Conservation (phyloP, 2,113 vertebrate species). For the Myrmecophaga tridactyla region DNA sequence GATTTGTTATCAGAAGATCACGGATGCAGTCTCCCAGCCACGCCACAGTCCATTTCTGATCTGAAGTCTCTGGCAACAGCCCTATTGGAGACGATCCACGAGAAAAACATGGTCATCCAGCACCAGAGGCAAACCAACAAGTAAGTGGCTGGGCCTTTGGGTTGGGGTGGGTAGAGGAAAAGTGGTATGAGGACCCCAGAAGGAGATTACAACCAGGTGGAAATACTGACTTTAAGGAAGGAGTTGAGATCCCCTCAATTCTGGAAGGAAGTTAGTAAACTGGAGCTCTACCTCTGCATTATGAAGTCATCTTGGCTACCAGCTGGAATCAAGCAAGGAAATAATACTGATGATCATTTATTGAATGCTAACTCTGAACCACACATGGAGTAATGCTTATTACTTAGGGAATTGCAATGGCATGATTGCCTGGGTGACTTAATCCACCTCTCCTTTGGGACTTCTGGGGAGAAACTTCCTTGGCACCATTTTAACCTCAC, state of each 20-base stretch:
- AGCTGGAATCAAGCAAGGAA: background rate
- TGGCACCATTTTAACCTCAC: background rate
- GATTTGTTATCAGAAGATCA: conserved; percentile 93
- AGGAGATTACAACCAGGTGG: background rate
- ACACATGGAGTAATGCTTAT: rapidly evolving
- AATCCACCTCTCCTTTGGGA: background rate
- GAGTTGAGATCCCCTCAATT: background rate
- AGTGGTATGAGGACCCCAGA: background rate
- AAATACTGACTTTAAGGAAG: background rate
- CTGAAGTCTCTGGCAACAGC: conserved; percentile 97
- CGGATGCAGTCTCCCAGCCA: conserved; percentile 94
- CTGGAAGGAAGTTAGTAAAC: background rate
- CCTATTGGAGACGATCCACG: conserved; percentile 96
- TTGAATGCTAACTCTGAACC: background rate
- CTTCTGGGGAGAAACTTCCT: background rate
- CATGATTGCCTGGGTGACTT: too few species aligned
- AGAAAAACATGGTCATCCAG: conserved; percentile 98
- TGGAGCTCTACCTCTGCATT: background rate
- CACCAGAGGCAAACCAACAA: conserved; percentile 99
- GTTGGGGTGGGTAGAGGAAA: background rate
- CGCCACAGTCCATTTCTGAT: conserved; percentile 96
- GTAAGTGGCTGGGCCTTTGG: conserved; percentile 77
- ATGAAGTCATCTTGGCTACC: too few species aligned
- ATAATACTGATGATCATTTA: too few species aligned
- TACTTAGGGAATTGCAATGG: background rate